These are phyloP conservation scores for Buceros bicornis DNA, from an alignment of 2,797 vertebrate genomes.

Conservation along the genomic window DNA sequence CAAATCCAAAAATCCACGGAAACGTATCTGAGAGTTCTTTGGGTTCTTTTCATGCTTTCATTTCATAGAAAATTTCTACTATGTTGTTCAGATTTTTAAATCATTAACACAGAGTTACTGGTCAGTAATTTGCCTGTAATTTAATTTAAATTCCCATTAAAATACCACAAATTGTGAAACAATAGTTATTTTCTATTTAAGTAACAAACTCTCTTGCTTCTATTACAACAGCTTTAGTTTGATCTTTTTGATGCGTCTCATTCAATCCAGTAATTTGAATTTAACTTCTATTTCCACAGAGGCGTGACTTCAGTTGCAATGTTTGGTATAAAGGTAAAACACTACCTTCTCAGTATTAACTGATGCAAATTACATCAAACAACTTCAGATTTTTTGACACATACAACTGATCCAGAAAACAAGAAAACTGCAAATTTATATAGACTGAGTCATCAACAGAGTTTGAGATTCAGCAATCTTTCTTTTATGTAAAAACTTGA, in stretches of 20 bases:
- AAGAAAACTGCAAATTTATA: background rate
- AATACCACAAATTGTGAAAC: background rate
- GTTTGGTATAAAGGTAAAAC: background rate
- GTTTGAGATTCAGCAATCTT: background rate
- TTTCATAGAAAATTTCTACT: background rate
- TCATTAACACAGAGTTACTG: background rate
- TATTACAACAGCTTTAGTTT: background rate
- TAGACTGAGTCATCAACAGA: background rate
- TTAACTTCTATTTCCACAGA: background rate
- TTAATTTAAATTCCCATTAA: background rate
- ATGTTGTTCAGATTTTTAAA: background rate
- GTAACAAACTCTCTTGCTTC: background rate
- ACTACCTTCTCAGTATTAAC: background rate
- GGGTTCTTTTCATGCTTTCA: fast-evolving
- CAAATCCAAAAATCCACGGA: background rate
- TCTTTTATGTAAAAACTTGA: background rate
- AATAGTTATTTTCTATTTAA: background rate
- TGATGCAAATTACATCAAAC: background rate
- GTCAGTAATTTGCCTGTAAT: background rate
- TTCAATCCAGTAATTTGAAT: background rate
- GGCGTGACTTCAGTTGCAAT: background rate
- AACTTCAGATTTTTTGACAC: background rate
- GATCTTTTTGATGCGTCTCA: background rate
- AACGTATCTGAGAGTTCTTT: background rate
- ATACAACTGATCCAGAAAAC: background rate